Percentiles rank a stretch among this genome's conserved stretches.
These are phyloP conservation scores for Clavelina lepadiformis DNA, from an alignment of 23 tunicate species.

Conservation along the genomic window DNA sequence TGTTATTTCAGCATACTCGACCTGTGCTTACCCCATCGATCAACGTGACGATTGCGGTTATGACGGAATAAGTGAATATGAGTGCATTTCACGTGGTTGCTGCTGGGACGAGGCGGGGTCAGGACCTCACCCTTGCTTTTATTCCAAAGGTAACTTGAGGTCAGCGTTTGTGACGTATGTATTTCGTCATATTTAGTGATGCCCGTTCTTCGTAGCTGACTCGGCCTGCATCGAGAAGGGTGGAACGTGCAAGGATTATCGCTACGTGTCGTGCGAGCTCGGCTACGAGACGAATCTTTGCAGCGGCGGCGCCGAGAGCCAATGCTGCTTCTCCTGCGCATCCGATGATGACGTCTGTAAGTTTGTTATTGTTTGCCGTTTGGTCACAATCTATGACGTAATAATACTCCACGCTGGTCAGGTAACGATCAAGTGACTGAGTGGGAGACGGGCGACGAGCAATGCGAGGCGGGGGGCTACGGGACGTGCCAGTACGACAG, in stretches of 20 bases:
- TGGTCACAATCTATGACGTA: neutral
- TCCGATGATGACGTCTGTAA: slow-evolving; percentile 64
- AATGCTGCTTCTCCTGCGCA: slow-evolving; percentile 64
- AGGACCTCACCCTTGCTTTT: slow-evolving; percentile 45
- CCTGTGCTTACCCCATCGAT: slow-evolving; percentile 36
- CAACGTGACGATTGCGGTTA: slow-evolving; percentile 68
- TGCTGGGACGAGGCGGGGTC: slow-evolving; percentile 67
- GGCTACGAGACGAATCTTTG: slow-evolving; percentile 67
- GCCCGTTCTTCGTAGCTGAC: no score
- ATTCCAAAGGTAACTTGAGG: slow-evolving; percentile 44
- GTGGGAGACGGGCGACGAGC: slow-evolving; percentile 52
- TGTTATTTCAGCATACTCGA: slow-evolving; percentile 47
- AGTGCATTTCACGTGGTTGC: slow-evolving; percentile 47
- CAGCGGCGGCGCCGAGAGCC: slow-evolving; percentile 31
- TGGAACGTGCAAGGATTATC: slow-evolving; percentile 60
- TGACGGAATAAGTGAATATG: slow-evolving; percentile 64
- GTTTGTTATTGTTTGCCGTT: slow-evolving; percentile 2
- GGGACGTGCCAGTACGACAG: slow-evolving; percentile 73
- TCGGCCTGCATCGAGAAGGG: slow-evolving; percentile 71
- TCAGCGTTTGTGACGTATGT: neutral
- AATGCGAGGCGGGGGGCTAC: slow-evolving; percentile 41
- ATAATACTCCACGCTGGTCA: no score
- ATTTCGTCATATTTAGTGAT: neutral
- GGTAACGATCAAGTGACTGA: slow-evolving; percentile 52
- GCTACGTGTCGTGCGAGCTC: slow-evolving; percentile 43